Conservation (phyloP, 2,113 vertebrate genomes). For the Laticauda colubrina region DNA sequence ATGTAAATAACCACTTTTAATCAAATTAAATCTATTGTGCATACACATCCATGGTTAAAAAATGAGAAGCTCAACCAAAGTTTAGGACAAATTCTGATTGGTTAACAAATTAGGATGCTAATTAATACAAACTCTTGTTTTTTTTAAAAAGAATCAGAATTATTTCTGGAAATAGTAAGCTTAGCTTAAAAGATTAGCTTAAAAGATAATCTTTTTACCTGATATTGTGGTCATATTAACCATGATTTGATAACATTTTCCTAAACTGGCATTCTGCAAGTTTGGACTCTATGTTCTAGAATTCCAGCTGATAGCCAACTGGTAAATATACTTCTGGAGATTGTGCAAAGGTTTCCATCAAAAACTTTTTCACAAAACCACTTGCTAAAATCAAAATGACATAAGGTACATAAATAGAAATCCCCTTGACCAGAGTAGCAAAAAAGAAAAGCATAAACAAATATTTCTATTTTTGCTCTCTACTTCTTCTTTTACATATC, state of each 20-base stretch:
- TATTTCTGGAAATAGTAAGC: neutral
- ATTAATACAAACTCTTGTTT: neutral
- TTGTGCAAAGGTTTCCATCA: neutral
- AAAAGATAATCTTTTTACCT: neutral
- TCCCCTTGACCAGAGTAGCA: neutral
- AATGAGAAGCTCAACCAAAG: neutral
- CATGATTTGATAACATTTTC: neutral
- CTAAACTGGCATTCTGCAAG: neutral
- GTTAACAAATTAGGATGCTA: neutral
- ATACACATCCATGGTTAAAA: neutral
- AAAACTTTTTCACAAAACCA: neutral
- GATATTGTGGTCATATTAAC: neutral
- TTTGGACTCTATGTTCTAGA: neutral
- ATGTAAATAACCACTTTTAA: neutral
- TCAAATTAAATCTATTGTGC: neutral
- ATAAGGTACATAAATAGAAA: fast-evolving
- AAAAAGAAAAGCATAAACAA: neutral
- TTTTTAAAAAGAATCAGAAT: neutral
- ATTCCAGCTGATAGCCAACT: neutral
- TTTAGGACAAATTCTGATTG: neutral
- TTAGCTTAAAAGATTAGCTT: neutral
- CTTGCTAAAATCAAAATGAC: neutral
- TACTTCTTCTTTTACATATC: neutral
- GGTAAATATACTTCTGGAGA: neutral
- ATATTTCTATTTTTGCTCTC: neutral